Evolutionary conservation across 2,113 vertebrate species (phyloP), one percentile per base, ranked within the genome.

Genomic region (Prionailurus bengalensis): DNA sequence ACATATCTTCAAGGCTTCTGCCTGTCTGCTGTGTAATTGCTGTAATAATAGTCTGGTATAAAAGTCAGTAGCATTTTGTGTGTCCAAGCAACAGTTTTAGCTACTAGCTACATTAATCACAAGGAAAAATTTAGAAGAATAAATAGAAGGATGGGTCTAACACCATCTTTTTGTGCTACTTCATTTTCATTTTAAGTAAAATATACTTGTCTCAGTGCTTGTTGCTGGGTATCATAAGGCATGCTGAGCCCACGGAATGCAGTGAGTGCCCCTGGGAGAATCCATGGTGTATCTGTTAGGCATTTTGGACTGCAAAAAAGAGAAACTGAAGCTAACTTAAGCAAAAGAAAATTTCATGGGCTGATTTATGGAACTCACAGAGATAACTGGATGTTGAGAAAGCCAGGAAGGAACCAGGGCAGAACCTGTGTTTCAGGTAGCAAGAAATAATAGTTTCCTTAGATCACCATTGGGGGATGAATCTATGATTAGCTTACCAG

Each of bases 71-170:
- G 66, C 84, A 97, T 98, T 95, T 58, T 88, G 58, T 95, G 74
- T 73, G 33, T 93, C 94, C 71, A 29, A 93, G 93, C 97, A 94
- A 78, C 36, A 97, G 90, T 97, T 94, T 92, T 25, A 94, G 68
- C 81, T 84, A 80, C 45, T 94, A 95, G 80, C 76, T 97, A 95
- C 89, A 94, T 93, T 97, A 87, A 97, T 97, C 87, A 96, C 79
- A 80, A 76, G 33, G 74, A 97, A 95, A 94, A 82, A 94, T 96
- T 97, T 85, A 71, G 83, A 76, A 91, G 82, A 86, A 89, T 95
- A 86, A 95, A 97, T 95, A 83, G 97, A 61, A 66, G 36, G 76
- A 68, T 80, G 53, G 61, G 29, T 76, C 63, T 82, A 55, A 61
- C 39, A 97, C 33, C n/a, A 92, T 87, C 15, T 19, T 86, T 97